A percentile compares a stretch with the other conserved stretches of the same genome.
Conservation (phyloP, 2,888 invertebrate genomes). For the Pyralis farinalis region DNA sequence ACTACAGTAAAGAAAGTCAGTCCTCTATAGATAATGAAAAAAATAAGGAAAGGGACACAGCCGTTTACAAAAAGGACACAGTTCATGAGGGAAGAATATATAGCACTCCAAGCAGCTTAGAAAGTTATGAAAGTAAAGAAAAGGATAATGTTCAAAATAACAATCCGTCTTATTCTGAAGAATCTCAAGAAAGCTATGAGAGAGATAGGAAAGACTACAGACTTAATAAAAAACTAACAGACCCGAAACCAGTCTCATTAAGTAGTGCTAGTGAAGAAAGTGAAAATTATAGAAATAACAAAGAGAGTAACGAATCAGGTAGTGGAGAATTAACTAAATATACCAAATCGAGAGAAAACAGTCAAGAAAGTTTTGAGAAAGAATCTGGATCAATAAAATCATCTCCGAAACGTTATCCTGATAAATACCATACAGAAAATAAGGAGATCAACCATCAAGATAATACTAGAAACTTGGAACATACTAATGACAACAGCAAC, state of each 20-base stretch:
- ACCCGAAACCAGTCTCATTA: slow-evolving; percentile 3
- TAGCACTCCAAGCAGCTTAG: slow-evolving; percentile 1
- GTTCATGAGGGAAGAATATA: slow-evolving; percentile 2
- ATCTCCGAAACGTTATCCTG: slow-evolving; percentile 2
- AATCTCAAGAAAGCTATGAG: slow-evolving; percentile 6
- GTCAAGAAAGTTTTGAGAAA: slow-evolving; percentile 7
- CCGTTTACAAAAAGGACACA: neutral
- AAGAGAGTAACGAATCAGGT: slow-evolving; percentile 9
- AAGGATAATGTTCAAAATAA: slow-evolving; percentile 19
- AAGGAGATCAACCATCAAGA: slow-evolving; percentile 2
- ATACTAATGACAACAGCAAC: slow-evolving; percentile 19
- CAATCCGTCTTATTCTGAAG: slow-evolving; percentile 2
- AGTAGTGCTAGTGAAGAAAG: slow-evolving; percentile 8
- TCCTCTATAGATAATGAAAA: slow-evolving; percentile 20
- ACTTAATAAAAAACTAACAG: neutral
- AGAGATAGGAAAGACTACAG: neutral
- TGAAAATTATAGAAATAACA: slow-evolving; percentile 4
- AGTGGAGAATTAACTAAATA: neutral
- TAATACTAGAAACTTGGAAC: neutral
- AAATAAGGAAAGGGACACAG: slow-evolving; percentile 21
- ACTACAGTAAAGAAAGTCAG: slow-evolving; percentile 8
- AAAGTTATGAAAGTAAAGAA: slow-evolving; percentile 21
- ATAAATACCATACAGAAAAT: neutral
- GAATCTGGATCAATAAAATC: slow-evolving; percentile 4
- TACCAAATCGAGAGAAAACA: neutral